A percentile compares a stretch with the other conserved stretches of the same genome.
These are phyloP conservation scores for Oscheius sp. DNA, from an alignment of 1,140 invertebrate genomes.

Conservation along the genomic window DNA sequence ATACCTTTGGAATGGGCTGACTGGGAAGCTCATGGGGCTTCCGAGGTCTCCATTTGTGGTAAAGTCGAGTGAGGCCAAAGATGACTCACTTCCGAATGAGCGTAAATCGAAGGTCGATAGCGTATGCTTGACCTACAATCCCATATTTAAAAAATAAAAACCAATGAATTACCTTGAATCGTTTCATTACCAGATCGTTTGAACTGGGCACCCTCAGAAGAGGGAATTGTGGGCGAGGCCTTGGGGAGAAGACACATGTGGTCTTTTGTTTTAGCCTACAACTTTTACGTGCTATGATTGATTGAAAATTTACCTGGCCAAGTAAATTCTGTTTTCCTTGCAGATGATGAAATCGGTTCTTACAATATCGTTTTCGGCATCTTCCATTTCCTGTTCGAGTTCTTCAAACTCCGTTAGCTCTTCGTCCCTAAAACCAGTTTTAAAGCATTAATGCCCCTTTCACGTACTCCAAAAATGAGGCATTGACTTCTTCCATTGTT, in stretches of 20 bases:
- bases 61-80: constrained; percentile 10
- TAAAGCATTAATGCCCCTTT: too few species aligned
- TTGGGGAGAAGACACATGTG: not conserved
- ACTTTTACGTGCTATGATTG: not conserved
- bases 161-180: not conserved
- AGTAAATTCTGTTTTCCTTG: constrained; percentile 10
- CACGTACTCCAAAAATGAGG: not conserved
- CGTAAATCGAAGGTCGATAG: constrained; percentile 19
- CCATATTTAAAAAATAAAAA: not conserved
- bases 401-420: constrained; percentile 24
- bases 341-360: constrained; percentile 21
- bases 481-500: not conserved
- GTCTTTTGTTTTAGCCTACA: constrained; percentile 20
- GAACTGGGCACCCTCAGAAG: constrained; percentile 13
- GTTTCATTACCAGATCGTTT: constrained; percentile 27
- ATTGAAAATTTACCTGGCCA: constrained; percentile 14
- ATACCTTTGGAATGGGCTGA: constrained; percentile 23
- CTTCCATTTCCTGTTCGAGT: constrained; percentile 18
- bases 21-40: constrained; percentile 24
- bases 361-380: constrained; percentile 16
- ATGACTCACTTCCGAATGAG: constrained; percentile 20
- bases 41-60: constrained; percentile 16
- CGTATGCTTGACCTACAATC: constrained; percentile 19
- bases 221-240: constrained; percentile 8
- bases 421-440: constrained; percentile 11